Evolutionary conservation across 2,113 vertebrate species (phyloP).

Genomic region (Gopherus flavomarginatus): DNA sequence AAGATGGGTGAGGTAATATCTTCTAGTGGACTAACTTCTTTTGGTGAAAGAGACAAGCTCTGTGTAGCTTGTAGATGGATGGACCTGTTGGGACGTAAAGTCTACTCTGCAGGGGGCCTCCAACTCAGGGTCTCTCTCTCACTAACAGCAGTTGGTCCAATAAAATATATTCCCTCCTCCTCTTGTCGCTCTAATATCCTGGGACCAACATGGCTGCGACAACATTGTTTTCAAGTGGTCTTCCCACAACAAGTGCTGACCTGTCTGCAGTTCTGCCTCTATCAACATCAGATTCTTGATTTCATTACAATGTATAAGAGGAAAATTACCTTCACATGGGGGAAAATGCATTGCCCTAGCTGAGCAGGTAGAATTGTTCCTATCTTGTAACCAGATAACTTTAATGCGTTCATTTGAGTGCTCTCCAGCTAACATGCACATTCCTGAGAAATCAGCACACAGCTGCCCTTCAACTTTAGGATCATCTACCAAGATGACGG

Average conservation of each 20-base stretch:
- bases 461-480: neutral
- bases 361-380: neutral
- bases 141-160: neutral
- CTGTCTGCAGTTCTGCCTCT: rapidly evolving
- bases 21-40: neutral
- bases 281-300: neutral
- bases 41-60: neutral
- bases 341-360: neutral
- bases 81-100: too few relatives aligned
- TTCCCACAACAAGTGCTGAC: neutral
- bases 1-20: neutral
- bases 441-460: neutral
- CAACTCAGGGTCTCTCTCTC: neutral
- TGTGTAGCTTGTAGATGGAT: neutral
- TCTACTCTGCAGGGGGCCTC: too few relatives aligned
- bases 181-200: neutral
- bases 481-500: neutral
- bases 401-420: rapidly evolving
- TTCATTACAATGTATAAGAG: neutral
- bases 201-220: neutral
- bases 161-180: neutral
- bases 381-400: rapidly evolving
- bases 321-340: neutral
- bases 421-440: rapidly evolving
- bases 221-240: neutral